These are phyloP conservation scores for Lottia gigantea DNA, from an alignment of 2,888 invertebrate species.

Conservation along the genomic window DNA sequence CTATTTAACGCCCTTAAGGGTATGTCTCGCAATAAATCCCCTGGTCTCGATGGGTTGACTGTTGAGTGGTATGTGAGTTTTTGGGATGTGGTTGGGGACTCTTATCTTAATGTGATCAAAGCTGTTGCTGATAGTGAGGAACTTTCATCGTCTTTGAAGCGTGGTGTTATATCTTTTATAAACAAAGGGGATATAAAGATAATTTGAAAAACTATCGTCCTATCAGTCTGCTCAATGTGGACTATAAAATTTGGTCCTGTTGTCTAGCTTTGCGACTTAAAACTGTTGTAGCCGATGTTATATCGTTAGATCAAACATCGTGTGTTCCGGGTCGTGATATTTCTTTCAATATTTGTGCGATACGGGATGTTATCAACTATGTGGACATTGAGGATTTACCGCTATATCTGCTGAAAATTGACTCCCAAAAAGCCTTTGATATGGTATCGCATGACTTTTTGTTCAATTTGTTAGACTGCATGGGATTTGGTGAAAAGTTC, in stretches of 20 bases:
- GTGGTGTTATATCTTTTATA: slow-evolving; percentile 31
- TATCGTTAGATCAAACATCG: slow-evolving; percentile 38
- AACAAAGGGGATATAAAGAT: slow-evolving; percentile 28
- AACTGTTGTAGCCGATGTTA: slow-evolving; percentile 27
- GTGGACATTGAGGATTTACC: slow-evolving; percentile 30
- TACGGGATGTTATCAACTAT: slow-evolving; percentile 35
- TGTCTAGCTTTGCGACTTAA: slow-evolving; percentile 30
- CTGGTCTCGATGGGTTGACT: too few relatives aligned
- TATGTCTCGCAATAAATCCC: too few relatives aligned
- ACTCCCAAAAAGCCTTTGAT: slow-evolving; percentile 45
- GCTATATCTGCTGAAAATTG: slow-evolving; percentile 33
- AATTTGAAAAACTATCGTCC: slow-evolving; percentile 39
- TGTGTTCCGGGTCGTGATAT: slow-evolving; percentile 35
- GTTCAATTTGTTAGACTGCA: slow-evolving; percentile 30
- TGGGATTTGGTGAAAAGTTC: slow-evolving; percentile 36
- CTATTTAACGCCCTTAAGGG: too few relatives aligned
- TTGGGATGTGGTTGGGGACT: slow-evolving; percentile 25
- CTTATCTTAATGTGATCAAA: slow-evolving; percentile 20
- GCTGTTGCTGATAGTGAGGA: slow-evolving; percentile 20
- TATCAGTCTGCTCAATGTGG: slow-evolving; percentile 38
- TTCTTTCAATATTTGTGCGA: slow-evolving; percentile 37
- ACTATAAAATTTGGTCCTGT: slow-evolving; percentile 42
- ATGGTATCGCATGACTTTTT: slow-evolving; percentile 36
- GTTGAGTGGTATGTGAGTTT: slow-evolving; percentile 33
- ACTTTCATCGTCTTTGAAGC: slow-evolving; percentile 23